phyloP scores from a whole-genome alignment of 35 echinoderm and acorn worm species.

The Stichopus chloronotus region DNA sequence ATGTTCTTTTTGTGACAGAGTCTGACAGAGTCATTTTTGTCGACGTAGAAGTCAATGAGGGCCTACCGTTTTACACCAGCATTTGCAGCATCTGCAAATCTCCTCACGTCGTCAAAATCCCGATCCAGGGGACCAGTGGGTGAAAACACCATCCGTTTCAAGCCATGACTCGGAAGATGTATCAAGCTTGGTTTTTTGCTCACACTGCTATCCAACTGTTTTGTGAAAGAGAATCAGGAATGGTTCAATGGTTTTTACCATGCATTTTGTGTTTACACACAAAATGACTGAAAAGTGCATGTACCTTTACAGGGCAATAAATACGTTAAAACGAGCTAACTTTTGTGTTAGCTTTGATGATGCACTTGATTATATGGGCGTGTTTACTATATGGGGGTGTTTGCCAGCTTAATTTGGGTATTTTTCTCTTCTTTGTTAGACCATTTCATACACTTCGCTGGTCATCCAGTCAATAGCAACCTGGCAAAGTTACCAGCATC shows the following conservation, averaged over 20 bases:
- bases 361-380: not conserved
- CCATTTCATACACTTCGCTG: no score
- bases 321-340: no score
- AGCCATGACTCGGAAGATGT: not conserved
- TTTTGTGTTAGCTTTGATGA: no score
- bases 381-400: no score
- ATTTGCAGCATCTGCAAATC: conserved; percentile 84
- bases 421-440: no score
- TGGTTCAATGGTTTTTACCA: not conserved
- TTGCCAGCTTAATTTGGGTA: no score
- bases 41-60: no score
- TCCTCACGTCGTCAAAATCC: conserved; percentile 92
- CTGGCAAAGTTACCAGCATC: no score
- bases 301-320: not conserved
- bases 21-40: no score
- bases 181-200: conserved; percentile 46
- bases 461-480: no score
- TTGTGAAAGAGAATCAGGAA: not conserved
- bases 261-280: not conserved
- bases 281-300: not conserved
- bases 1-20: no score
- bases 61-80: conserved; percentile 86
- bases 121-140: conserved; percentile 90
- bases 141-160: conserved; percentile 69
- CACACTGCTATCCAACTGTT: conserved; percentile 64